Conservation (phyloP, 2,888 invertebrate genomes). For the Drosophila tanythrix region DNA sequence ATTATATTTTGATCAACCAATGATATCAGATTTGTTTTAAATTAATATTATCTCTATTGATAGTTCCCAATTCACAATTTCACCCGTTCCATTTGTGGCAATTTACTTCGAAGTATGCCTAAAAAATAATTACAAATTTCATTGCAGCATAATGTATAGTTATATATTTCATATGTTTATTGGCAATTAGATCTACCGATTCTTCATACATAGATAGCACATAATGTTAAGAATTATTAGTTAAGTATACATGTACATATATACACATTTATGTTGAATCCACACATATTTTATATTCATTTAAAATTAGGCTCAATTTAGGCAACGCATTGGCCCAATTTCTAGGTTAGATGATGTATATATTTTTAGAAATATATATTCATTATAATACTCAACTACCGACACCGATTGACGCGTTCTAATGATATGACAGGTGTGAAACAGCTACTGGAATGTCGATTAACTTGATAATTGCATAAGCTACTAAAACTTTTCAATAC, state of each 20-base stretch:
- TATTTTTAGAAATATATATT: not conserved
- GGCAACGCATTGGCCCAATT: slow-evolving; percentile 5
- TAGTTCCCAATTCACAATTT: not conserved
- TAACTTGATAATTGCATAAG: slow-evolving; percentile 40
- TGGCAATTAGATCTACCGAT: slow-evolving; percentile 51
- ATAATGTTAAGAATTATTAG: slow-evolving; percentile 37
- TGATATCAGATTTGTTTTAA: not conserved
- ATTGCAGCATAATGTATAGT: slow-evolving; percentile 46
- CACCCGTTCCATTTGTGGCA: too few relatives aligned
- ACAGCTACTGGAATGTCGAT: slow-evolving; percentile 22
- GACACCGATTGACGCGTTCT: slow-evolving; percentile 58
- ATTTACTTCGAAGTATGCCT: not conserved
- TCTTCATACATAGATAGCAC: slow-evolving; percentile 29
- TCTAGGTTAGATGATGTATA: slow-evolving; percentile 32
- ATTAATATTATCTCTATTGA: not conserved
- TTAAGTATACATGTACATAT: slow-evolving; percentile 56
- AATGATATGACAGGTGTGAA: slow-evolving; percentile 58
- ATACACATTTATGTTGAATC: slow-evolving; percentile 47
- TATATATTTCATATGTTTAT: slow-evolving; percentile 67
- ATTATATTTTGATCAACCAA: not conserved
- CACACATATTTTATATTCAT: slow-evolving; percentile 13
- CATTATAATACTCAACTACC: slow-evolving; percentile 58
- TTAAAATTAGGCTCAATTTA: slow-evolving; percentile 18
- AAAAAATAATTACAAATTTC: slow-evolving; percentile 13
- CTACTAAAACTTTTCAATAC: slow-evolving; percentile 39